Base-by-base conservation (phyloP, 2,888 invertebrate genomes). In the Parnassius mnemosyne region DNA sequence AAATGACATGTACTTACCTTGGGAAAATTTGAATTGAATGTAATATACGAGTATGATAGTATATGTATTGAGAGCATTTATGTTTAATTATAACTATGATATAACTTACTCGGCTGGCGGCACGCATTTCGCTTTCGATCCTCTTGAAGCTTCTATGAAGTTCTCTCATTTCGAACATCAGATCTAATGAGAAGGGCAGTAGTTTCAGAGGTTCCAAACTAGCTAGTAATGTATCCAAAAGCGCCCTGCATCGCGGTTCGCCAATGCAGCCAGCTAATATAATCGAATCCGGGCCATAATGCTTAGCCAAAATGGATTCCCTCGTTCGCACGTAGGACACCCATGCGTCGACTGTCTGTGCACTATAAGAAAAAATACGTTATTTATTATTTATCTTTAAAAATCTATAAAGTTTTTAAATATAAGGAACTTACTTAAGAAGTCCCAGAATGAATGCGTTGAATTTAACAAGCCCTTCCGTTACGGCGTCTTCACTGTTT, bases 291-390 rank as follows among this genome's bases (percentile, higher is more conserved):
- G 94, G 92, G 5, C 93, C 93, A 85, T 97, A 98, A 81, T 97
- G 96, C 76, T 95, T 96, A 51, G 94, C 93, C 57, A 97, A 89
- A 16, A 97, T 93, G 16, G 95, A 95, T 81, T 97, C 97, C 68
- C 97, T 93, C 12, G 97, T 96, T 69, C 96, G 93, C 59, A 97
- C 92, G 80, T 97, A 97, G 63, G 96, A 95, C 68, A 97, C 93
- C 97, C 97, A 98, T 44, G 97, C 97, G 75, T 97, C 97, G 71
- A 98, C 92, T n/a, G 97, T 96, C 69, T 96, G 93, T 61, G 97
- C 94, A 84, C 95, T 96, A 89, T 62, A 60, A 67, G 20, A 64
- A 53, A 53, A 60, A 65, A 20, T 51, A 43, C 50, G 11, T 20
- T 44, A 3, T 13, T 55, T 13, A 51, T 16, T 55, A 25, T 52